Evolutionary conservation across 2,113 vertebrate species (phyloP), one percentile per base, ranked within the genome.

Genomic region (Myrmecobius fasciatus): DNA sequence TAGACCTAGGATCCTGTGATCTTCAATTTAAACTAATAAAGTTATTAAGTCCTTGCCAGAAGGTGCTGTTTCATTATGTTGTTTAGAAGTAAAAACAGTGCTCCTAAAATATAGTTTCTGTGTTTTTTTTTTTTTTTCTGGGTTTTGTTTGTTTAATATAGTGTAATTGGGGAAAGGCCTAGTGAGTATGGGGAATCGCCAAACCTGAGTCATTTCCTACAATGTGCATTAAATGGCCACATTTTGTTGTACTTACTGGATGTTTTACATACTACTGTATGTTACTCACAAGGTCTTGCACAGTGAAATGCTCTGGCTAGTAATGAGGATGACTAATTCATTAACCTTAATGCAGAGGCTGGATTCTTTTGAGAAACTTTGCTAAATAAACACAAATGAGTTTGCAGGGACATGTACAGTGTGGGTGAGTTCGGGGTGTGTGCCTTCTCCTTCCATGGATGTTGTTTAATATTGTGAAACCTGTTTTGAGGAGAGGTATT

Each of bases 401-500:
- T 90, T 90, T 90, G 89, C 48, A 90, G 47, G 48, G 89, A 51
- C 89, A 49, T 90, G 89, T 90, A 90, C 36, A 90, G 89, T 49
- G 47, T 90, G 89, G 89, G 89, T 90, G 26, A 90, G 25, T 90
- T 49, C 26, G 25, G 89, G 89, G 89, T 31, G 89, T 90, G 89
- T 90, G 89, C 89, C 48, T 51, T 90, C 89, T 89, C 89, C 89
- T 90, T 47, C 89, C 89, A 49, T 3, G 89, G 0, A 47, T 90
- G 89, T 49, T 90, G 89, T 90, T 90, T 90, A 90, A 90, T 90
- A 36, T 93, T 48, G 43, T 91, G 47, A 52, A 89, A 54, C 52
- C 90, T 49, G 8, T 26, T 94, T 89, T 54, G 24, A 49, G 12
- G 88, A 53, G 0, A n/a, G 48, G 89, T 47, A 48, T 48, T 90